Base-by-base conservation (phyloP, 2,797 vertebrate species). In the Semaprochilodus insignis region DNA sequence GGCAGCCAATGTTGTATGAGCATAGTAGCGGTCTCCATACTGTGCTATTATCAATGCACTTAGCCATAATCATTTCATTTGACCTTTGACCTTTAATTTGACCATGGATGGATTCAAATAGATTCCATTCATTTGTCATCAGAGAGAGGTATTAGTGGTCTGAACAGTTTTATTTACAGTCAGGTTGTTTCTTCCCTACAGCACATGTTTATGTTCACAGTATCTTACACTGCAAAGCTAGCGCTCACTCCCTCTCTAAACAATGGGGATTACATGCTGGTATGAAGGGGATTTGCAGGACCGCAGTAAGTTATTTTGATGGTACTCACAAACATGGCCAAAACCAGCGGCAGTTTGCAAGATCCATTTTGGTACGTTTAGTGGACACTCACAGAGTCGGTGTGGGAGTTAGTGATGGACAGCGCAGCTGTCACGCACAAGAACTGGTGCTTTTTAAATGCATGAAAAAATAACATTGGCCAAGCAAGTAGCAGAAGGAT, bases 301-400 rank as follows among this genome's bases (percentile, higher is more conserved):
- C 34, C 77, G 40, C 48, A 54, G 70, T 65, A 48, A 51, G 80
- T 63, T 88, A 80, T 89, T 88, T 86, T 73, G 73, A 83, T 81
- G 51, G 36, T 62, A 54, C 40, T 72, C 59, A 67, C 78, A 78
- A 81, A 85, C 79, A 71, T 79, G 67, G 60, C 60, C 71, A 83
- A 52, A 78, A 54, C 40, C 69, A 84, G 34, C 21, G 23, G 17
- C 66, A 67, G 17, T 40, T 55, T 31, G 82, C 0, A 16, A 6
- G 14, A 76, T 70, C 23, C 51, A 16, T 54, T 40, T 81, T 67
- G 51, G 44, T 77, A 80, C 21, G 44, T 44, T 77, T 60, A 31
- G 55, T 25, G 69, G 63, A 27, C 16, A 16, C 54, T 44, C 36
- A 13, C 23, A 57, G 40, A 21, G 67, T 23, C 51, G 25, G 63